These are phyloP conservation scores for Synanceia verrucosa DNA, from an alignment of 2,797 vertebrate species.

Conservation along the genomic window DNA sequence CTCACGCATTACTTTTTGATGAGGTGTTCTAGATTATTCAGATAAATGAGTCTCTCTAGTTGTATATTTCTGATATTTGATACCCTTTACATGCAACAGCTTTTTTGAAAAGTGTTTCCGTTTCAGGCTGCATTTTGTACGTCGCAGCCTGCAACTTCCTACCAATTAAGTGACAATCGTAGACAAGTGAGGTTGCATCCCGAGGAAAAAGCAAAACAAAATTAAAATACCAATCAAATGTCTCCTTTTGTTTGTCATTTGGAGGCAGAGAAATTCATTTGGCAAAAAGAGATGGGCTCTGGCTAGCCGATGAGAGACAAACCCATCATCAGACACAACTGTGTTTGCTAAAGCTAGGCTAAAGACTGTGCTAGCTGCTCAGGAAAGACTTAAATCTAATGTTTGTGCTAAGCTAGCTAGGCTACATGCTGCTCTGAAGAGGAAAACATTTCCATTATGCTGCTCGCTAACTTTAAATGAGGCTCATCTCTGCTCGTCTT, in stretches of 20 bases:
- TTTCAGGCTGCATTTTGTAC: background rate
- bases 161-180: background rate
- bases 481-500: background rate
- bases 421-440: background rate
- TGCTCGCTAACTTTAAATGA: background rate
- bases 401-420: background rate
- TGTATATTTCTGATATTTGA: slow-evolving; percentile 3
- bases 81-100: background rate
- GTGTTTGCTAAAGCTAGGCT: no score
- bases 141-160: background rate
- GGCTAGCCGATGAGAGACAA: no score
- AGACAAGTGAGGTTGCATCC: background rate
- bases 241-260: no score
- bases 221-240: no score
- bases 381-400: no score
- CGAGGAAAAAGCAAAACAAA: no score
- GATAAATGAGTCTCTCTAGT: background rate
- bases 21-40: slow-evolving; percentile 34
- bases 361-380: no score
- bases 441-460: background rate
- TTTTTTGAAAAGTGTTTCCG: background rate
- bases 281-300: rapidly evolving
- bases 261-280: no score
- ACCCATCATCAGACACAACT: no score
- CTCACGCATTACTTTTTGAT: slow-evolving; percentile 14